Evolutionary conservation across 2,888 invertebrate species (phyloP), one percentile per base, ranked within the genome.

Genomic region (Myopa testacea): DNA sequence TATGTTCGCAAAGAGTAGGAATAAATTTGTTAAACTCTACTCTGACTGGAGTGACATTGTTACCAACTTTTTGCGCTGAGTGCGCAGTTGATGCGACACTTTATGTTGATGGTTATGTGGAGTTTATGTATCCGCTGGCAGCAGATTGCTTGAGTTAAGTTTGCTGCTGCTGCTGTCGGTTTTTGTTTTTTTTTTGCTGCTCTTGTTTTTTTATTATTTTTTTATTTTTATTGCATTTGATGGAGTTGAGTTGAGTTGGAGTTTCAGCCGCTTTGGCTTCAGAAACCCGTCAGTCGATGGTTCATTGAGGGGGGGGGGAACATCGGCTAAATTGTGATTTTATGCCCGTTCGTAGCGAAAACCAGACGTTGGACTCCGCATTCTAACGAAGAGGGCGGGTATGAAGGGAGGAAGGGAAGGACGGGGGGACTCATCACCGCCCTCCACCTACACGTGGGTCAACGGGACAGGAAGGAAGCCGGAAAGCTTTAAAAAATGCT

Each of bases 61-160:
- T 55, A 55, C 16, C 55, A 55, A 55, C 16, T 55, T 55, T 55
- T 55, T 55, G 55, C 55, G 55, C 55, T 55, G 16, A 55, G 55
- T 55, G n/a, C 55, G 55, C 55, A 55, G 55, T 55, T 55, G 55
- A 55, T n/a, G 71, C 58, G 60, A 38, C 65, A 74, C 65, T 74
- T 74, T 60, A 68, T 70, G 71, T 50, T 71, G 76, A 76, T 76
- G 70, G 76, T 76, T 76, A 65, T 71, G 65, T 40, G 37, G 37
- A 67, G 67, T 70, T 70, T 70, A 70, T 70, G 70, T 34, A 52
- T 63, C 37, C 58, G 55, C 37, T 38, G 55, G 40, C 19, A 16
- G 26, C 26, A 58, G 60, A 62, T 70, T 62, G 40, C 40, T 74
- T 63, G 65, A 14, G 26, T 63, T 50, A 50, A 63, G 52, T 52